Base-by-base conservation (phyloP, 1,140 invertebrate genomes). In the Charaxes varanes region DNA sequence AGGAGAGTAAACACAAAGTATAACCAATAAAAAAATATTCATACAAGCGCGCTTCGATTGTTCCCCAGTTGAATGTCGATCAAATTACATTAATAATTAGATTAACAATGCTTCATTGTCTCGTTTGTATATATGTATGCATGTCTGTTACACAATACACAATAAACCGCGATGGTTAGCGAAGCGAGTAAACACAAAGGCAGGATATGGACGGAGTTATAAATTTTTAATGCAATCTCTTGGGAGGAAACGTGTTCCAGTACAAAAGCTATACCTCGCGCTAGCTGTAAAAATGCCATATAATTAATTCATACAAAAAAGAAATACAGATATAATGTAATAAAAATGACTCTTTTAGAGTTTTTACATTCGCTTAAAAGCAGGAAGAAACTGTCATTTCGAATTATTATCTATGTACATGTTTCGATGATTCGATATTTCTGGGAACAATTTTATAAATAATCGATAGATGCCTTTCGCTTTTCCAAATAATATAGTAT, bases 171-270 rank as follows among this genome's bases (percentile, higher is more conserved):
- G 37, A 30, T 30, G 41, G 26, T 44, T 31, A 44, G 8, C 41
- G 41, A 44, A 31, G 44, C 37, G 32, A 41, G 36, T 41, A 41
- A 36, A 47, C 23, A 55, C 56, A 59, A 59, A 59, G 56, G 21
- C 56, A 54, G 56, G 56, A 59, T 59, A 42, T 36, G 38, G 19
- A 37, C 28, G 38, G 15, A 26, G 41, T 33, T 41, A 55, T 59
- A 53, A 49, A 52, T 45, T 59, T 46, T 59, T 54, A 42, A 54
- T 49, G 30, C 30, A 27, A 49, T 45, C 45, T 48, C 15, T 23
- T 33, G n/a, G 6, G 7, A 12, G 1, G 12, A 19, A 7, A 8
- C n/a, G n/a, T 1, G 14, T 23, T 11, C 19, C 15, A 31, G n/a
- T 8, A 3, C 28, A 13, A 18, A 10, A 8, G 15, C 12, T 31